Evolutionary conservation across 2,888 invertebrate genomes (phyloP).

Genomic region (Elysia crispata): DNA sequence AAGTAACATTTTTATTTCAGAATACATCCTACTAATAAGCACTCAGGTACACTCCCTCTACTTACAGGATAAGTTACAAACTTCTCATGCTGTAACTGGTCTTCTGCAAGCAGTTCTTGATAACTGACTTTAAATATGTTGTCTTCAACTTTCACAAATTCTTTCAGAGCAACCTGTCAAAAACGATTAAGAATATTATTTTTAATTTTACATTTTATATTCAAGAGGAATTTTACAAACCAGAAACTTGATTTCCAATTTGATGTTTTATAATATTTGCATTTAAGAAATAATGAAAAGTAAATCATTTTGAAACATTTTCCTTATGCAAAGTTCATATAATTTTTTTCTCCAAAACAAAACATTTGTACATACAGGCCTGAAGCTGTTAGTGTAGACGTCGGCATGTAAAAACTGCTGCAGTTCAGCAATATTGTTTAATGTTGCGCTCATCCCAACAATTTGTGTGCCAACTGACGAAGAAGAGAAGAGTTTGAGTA

Average conservation of each 20-base stretch:
- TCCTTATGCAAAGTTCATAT: no score
- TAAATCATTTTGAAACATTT: no score
- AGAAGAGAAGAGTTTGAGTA: neutral
- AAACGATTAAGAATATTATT: no score
- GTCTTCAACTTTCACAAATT: slow-evolving; percentile 84
- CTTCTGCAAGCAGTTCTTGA: slow-evolving; percentile 63
- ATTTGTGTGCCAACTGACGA: slow-evolving; percentile 82
- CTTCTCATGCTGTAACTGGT: slow-evolving; percentile 65
- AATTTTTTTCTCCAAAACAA: no score
- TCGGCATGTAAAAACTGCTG: slow-evolving; percentile 89
- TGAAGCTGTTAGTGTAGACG: slow-evolving; percentile 89
- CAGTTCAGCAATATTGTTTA: slow-evolving; percentile 91
- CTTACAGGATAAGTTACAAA: slow-evolving; percentile 69
- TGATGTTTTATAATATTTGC: no score
- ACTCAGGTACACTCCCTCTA: neutral
- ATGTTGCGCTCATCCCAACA: slow-evolving; percentile 97
- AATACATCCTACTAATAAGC: no score
- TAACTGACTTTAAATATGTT: slow-evolving; percentile 80
- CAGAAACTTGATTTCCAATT: no score
- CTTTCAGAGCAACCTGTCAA: slow-evolving; percentile 85
- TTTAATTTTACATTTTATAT: no score
- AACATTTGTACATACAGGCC: slow-evolving; percentile 88
- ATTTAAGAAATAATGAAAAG: no score
- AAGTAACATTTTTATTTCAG: no score
- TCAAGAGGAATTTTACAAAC: no score